These are phyloP conservation scores for Papilio polyxenes DNA, from an alignment of 1,140 invertebrate species.

Conservation along the genomic window DNA sequence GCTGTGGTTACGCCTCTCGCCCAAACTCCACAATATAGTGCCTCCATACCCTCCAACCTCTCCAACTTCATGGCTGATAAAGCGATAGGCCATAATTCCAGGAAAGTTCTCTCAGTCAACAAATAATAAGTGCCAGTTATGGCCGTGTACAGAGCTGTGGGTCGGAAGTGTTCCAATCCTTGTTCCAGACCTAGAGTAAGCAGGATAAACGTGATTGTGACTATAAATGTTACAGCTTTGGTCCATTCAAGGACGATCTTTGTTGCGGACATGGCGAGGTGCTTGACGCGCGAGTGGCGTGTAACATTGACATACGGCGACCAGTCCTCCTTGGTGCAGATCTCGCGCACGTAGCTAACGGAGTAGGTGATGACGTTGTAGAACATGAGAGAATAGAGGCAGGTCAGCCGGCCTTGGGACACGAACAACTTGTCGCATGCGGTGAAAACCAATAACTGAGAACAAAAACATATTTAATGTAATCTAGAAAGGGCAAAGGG, in stretches of 20 bases:
- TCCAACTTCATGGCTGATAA: conserved; percentile 82
- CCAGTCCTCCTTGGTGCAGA: conserved; percentile 88
- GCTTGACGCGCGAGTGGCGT: conserved; percentile 86
- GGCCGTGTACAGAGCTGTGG: conserved; percentile 83
- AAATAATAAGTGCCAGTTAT: conserved; percentile 87
- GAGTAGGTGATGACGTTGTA: conserved; percentile 91
- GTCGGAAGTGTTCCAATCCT: conserved; percentile 87
- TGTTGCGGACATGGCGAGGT: conserved; percentile 90
- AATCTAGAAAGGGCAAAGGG: not conserved
- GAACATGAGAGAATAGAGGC: conserved; percentile 89
- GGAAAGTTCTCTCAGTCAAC: conserved; percentile 87
- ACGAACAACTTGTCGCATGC: conserved; percentile 85
- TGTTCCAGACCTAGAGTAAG: conserved; percentile 88
- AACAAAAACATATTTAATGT: conserved; percentile 46
- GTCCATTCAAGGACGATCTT: conserved; percentile 91
- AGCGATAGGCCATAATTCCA: conserved; percentile 82
- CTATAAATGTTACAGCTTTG: conserved; percentile 89
- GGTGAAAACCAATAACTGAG: conserved; percentile 87
- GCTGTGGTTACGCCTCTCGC: conserved; percentile 81
- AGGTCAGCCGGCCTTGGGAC: conserved; percentile 83
- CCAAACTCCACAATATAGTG: conserved; percentile 84
- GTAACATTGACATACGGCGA: conserved; percentile 87
- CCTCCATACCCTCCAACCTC: conserved; percentile 84
- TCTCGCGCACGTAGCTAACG: conserved; percentile 86
- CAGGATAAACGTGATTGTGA: conserved; percentile 89